Base-by-base conservation (phyloP, 2,113 vertebrate species). In the Heterochromis multidens region DNA sequence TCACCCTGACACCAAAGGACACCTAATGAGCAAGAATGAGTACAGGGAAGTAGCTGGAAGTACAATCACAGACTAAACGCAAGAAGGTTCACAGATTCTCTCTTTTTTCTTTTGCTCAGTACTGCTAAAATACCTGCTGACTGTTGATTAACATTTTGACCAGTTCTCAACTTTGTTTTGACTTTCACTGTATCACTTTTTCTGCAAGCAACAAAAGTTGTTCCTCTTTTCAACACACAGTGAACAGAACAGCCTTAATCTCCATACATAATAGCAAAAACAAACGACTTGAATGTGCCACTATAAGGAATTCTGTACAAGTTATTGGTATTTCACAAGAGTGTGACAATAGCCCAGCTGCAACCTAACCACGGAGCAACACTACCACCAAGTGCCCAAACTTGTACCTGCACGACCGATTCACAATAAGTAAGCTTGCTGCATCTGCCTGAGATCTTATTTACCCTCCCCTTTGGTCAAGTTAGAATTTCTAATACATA, bases 361-460 rank as follows among this genome's bases (percentile, higher is more conserved):
- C 35, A 35, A 3, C 60, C 6, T 5, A 76, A 56, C n/a, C 79
- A 13, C 85, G 89, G 91, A 90, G 80, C 93, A 94, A 96, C 83
- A 95, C 94, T 95, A 94, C 96, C 97, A 95, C 93, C 97, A 95
- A 93, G 95, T 95, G 97, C 94, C 60, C 13, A 54, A 14, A 85
- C 29, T 1, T 14, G n/a, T 61, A 63, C 14, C 81, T 78, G 78
- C 80, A 23, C 8, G 87, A 83, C 94, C 80, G 87, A 86, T 81
- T 92, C 56, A 6, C 31, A 12, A 80, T 62, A 77, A 52, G 37
- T 35, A 12, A 81, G 46, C 27, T 52, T 78, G 83, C 81, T 82
- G 83, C 60, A 91, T 74, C 79, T 77, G 82, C 91, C 77, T 23
- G 58, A 65, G 67, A 93, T 80, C 92, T 92, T 88, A 92, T 95